Base-by-base conservation (phyloP, 2,888 invertebrate genomes). In the Coremacera marginata region DNA sequence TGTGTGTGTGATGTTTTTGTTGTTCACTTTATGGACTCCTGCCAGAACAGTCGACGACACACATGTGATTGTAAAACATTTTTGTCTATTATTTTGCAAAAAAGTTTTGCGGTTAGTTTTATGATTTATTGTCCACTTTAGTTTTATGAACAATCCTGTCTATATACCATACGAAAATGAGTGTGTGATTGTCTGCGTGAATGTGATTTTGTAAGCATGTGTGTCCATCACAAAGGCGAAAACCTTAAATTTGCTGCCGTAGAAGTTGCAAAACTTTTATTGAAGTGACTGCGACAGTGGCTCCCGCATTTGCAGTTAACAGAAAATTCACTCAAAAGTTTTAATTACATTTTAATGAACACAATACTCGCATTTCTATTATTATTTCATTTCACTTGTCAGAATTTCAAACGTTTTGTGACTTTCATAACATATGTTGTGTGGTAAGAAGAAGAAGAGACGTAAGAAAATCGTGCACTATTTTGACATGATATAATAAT, bases 71-170 rank as follows among this genome's bases (percentile, higher is more conserved):
- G 27, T 34, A 34, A 63, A 63, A 63, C 31, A 62, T 68, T 68
- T 68, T 44, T 37, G 44, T 19, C 49, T 68, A 14, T 16, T 19
- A 37, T 37, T 60, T 37, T 57, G 31, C 27, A 34, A 9, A 71
- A 31, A 14, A 60, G n/a, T 44, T 60, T 57, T 65, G n/a, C 31
- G n/a, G 22, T 73, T 19, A n/a, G 52, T 27, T 73, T 51, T 63
- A 73, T 73, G 73, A 73, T 73, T 73, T 73, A 73, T 73, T 63
- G 63, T 63, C 63, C 73, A 73, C 73, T 73, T 73, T 31, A 51
- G 22, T 31, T 73, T 73, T 65, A 73, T 63, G 73, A 52, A 19
- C 27, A 49, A 19, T n/a, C 31, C 37, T n/a, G 2, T 14, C 34
- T n/a, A 7, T n/a, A 19, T 65, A 4, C 16, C 11, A 27, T n/a